Conservation (phyloP, 2,113 vertebrate genomes). For the Meles meles region DNA sequence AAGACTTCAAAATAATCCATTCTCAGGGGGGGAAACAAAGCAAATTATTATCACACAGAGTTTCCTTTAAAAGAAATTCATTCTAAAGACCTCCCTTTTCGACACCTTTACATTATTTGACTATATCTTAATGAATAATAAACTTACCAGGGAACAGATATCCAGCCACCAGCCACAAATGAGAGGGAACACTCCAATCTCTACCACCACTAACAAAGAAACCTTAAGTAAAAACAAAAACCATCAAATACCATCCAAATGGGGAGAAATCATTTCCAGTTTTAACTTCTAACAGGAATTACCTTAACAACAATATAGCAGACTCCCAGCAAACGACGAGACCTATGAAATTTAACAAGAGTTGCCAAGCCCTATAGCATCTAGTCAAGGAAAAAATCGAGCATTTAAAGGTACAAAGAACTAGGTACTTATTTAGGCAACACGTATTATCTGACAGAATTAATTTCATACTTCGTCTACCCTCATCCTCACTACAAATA, state of each 20-base stretch:
- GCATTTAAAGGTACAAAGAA: background rate
- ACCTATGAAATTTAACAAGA: constrained; percentile 93
- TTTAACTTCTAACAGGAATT: constrained; percentile 58
- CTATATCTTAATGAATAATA: background rate
- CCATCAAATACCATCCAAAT: background rate
- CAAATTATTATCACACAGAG: background rate
- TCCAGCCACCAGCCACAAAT: constrained; percentile 99
- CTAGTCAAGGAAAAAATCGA: constrained; percentile 81
- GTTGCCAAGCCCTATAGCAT: constrained; percentile 89
- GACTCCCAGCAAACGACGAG: constrained; percentile 92
- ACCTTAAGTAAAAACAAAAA: constrained; percentile 82
- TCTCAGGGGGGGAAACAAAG: background rate
- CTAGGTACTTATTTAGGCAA: background rate
- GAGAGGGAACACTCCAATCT: constrained; percentile 97
- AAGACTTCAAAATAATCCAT: background rate
- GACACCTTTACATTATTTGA: background rate
- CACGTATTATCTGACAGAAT: background rate
- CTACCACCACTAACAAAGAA: constrained; percentile 95
- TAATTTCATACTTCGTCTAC: background rate
- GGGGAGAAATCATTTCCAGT: background rate
- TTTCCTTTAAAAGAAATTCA: constrained; percentile 25
- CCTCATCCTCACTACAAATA: background rate
- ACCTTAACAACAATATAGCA: constrained; percentile 99
- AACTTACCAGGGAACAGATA: constrained; percentile 95
- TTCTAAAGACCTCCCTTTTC: background rate